Evolutionary conservation across 1,140 invertebrate genomes (phyloP), one percentile per base, ranked within the genome.

Genomic region (Macrotrachela quadricornifera): DNA sequence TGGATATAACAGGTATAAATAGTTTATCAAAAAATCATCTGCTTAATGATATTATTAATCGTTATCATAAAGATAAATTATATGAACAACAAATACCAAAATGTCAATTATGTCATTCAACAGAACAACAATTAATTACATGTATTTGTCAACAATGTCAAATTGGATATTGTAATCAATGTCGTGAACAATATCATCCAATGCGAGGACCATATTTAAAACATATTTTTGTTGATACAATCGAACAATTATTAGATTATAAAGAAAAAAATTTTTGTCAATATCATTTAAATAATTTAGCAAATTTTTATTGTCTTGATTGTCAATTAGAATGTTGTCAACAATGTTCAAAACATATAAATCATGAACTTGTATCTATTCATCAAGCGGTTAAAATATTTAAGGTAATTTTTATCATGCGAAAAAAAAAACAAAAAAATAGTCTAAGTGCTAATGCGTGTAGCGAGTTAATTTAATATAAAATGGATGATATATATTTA

Each of bases 141-240:
- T 78, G 85, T 10, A 78, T 86, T 62, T 95, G 91, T 71, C 85
- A 94, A 67, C 87, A 94, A 69, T 96, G 90, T 71, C 85, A 91
- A 66, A 83, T 91, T 46, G 78, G 85, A 56, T 95, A 94, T 67
- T 96, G 91, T 70, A 82, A 86, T 56, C 71, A 74, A 39, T 96
- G 90, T 63, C 77, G 83, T 1, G 85, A 91, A 59, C 79, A 79
- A 13, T 92, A 86, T 69, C 90, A 96, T 68, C 88, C 90, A 11
- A 73, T 78, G 2, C 74, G 87, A 16, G 88, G 88, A 1, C 86
- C 88, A 0, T 71, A 94, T 59, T 85, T 86, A 50, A 80, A 87
- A 61, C 90, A 96, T 67, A 82, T 80, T 57, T 42, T 9, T 12
- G 71, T 95, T 45, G 60, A 73, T 15, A 62, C 66, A 46, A 46